Evolutionary conservation across 92 coral and sea anemone genomes (phyloP).

Genomic region (Parazoanthus darwini): DNA sequence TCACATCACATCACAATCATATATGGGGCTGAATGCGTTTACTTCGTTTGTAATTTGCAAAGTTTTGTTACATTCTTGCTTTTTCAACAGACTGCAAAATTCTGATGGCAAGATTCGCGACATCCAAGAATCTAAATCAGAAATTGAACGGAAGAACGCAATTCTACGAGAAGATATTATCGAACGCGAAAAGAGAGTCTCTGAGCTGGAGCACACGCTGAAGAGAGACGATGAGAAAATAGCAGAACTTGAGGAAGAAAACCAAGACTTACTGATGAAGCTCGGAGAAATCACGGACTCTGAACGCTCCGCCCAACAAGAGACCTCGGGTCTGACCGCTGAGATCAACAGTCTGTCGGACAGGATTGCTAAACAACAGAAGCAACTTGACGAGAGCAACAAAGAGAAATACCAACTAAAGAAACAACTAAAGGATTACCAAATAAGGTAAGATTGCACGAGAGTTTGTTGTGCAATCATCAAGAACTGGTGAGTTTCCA

Average conservation of each 20-base stretch:
- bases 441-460: slow-evolving; percentile 10
- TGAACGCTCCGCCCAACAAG: slow-evolving; percentile 41
- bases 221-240: slow-evolving; percentile 45
- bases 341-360: slow-evolving; percentile 50
- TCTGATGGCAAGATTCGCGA: slow-evolving; percentile 38
- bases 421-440: slow-evolving; percentile 47
- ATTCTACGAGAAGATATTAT: slow-evolving; percentile 60
- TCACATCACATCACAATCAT: no score
- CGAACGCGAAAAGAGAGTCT: slow-evolving; percentile 47
- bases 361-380: slow-evolving; percentile 45
- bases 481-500: background rate
- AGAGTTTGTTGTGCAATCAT: background rate
- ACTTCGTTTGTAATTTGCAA: background rate
- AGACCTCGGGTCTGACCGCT: slow-evolving; percentile 50
- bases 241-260: slow-evolving; percentile 62
- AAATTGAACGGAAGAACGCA: slow-evolving; percentile 63
- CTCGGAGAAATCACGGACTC: slow-evolving; percentile 55
- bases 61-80: background rate
- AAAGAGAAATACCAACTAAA: slow-evolving; percentile 52
- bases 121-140: slow-evolving; percentile 35
- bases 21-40: background rate
- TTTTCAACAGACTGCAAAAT: slow-evolving; percentile 16
- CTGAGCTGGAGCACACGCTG: slow-evolving; percentile 51
- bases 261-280: slow-evolving; percentile 57
- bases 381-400: slow-evolving; percentile 56